Conservation (phyloP, 2,888 invertebrate genomes). For the Dusona sp. region DNA sequence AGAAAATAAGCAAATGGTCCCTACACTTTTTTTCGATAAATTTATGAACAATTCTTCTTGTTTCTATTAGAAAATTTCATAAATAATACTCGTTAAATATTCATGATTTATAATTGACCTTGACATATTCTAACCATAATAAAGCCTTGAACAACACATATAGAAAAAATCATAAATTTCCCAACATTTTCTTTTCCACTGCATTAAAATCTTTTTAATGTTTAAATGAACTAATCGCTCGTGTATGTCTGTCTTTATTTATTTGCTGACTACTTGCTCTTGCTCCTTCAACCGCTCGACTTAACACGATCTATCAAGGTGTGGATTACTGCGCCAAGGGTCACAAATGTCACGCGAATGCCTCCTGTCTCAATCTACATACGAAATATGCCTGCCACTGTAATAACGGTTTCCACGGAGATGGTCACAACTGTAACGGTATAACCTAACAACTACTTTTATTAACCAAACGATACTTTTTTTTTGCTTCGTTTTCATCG, state of each 20-base stretch:
- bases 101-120: background rate
- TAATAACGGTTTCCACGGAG: conserved; percentile 95
- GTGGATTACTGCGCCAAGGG: conserved; percentile 96
- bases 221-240: conserved; percentile 52
- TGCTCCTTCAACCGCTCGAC: conserved; percentile 75
- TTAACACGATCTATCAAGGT: conserved; percentile 86
- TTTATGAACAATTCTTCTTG: background rate
- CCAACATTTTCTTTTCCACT: background rate
- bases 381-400: conserved; percentile 97
- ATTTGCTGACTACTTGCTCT: conserved; percentile 69
- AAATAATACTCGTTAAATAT: background rate
- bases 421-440: conserved; percentile 93
- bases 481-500: background rate
- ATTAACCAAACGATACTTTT: conserved; percentile 5
- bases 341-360: conserved; percentile 95
- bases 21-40: background rate
- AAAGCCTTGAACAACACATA: background rate
- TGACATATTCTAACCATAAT: background rate
- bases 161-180: background rate
- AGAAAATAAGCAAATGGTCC: background rate
- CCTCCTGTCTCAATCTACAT: conserved; percentile 95
- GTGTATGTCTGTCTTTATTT: conserved; percentile 51
- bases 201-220: background rate
- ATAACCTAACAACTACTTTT: conserved; percentile 59
- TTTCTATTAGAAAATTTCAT: background rate